Conservation (phyloP, 2,113 vertebrate species). For the Dasyurus viverrinus region DNA sequence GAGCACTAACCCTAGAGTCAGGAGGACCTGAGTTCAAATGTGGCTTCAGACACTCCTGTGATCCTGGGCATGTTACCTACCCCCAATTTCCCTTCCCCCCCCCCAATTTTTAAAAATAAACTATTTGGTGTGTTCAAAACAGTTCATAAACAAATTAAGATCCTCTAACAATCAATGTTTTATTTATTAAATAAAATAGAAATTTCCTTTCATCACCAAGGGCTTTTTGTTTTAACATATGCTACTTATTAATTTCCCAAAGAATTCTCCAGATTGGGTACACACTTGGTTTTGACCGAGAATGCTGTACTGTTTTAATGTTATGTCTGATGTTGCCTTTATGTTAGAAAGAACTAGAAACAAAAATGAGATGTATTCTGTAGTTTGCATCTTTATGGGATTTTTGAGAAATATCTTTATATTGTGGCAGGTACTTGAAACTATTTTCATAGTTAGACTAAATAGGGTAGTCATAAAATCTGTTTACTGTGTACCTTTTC, state of each 20-base stretch:
- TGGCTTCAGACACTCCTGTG: background rate
- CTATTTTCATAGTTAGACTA: constrained; percentile 2
- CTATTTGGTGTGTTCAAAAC: constrained; percentile 11
- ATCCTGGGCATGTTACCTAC: background rate
- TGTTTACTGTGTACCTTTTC: background rate
- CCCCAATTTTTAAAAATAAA: constrained; percentile 4
- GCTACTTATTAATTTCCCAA: constrained; percentile 37
- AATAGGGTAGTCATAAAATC: background rate
- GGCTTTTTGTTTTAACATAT: background rate
- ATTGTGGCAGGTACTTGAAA: background rate
- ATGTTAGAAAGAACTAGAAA: constrained; percentile 16
- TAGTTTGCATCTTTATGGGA: constrained; percentile 10
- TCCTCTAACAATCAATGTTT: background rate
- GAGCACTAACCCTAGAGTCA: background rate
- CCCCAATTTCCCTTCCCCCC: background rate
- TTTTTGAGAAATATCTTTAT: constrained; percentile 29
- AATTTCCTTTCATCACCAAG: constrained; percentile 17
- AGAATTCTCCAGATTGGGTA: constrained; percentile 28
- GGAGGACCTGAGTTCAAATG: background rate
- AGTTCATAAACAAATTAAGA: constrained; percentile 14
- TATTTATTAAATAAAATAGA: background rate
- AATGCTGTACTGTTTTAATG: constrained; percentile 28
- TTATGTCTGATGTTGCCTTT: background rate
- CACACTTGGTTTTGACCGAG: constrained; percentile 17
- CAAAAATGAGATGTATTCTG: constrained; percentile 5